phyloP scores from a whole-genome alignment of 2,113 vertebrate species.

The Tamias sibiricus region DNA sequence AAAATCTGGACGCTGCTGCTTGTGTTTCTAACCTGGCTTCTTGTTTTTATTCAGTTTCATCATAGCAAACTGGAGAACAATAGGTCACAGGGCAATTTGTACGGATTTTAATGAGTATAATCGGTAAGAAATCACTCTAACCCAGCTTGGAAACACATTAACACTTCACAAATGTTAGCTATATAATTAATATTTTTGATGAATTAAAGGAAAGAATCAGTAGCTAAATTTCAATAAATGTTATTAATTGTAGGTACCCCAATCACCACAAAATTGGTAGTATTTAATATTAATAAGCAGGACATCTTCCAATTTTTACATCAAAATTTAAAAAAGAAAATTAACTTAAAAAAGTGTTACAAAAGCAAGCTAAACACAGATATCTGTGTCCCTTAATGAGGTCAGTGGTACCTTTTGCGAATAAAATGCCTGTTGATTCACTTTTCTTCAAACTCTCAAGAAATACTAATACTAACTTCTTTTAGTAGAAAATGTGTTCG shows the following conservation, averaged over 20 bases:
- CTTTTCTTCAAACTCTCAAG: slow-evolving; percentile 3
- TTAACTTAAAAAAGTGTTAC: neutral
- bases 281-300: neutral
- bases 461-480: neutral
- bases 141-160: neutral
- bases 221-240: neutral
- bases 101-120: neutral
- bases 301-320: neutral
- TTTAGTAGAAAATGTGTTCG: neutral
- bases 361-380: neutral
- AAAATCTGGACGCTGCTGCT: too few relatives aligned
- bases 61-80: neutral
- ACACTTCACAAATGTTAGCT: neutral
- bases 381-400: neutral
- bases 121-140: neutral
- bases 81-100: neutral
- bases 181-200: slow-evolving; percentile 22
- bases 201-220: neutral
- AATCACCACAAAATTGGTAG: neutral
- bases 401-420: neutral
- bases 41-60: neutral
- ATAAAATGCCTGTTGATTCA: neutral
- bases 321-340: neutral
- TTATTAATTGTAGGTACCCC: neutral
- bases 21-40: too few relatives aligned